These are phyloP conservation scores for Mus caroli DNA, from an alignment of 2,797 vertebrate genomes.

Conservation along the genomic window DNA sequence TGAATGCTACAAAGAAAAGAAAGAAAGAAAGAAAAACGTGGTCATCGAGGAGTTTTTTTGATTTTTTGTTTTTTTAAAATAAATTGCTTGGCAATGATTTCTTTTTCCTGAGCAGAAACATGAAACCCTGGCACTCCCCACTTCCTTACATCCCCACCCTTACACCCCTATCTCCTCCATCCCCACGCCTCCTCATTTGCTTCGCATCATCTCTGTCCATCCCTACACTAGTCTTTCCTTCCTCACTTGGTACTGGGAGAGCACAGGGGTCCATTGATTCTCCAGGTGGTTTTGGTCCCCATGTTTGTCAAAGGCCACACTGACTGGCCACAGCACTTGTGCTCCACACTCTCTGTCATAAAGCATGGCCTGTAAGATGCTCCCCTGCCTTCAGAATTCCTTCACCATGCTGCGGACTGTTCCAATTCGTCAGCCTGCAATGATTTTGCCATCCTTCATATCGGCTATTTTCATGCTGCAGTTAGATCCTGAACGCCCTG, in stretches of 20 bases:
- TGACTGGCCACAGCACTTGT: background rate
- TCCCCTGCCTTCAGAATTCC: conserved; percentile 86
- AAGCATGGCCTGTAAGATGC: conserved; percentile 90
- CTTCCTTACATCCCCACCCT: background rate
- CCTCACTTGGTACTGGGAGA: background rate
- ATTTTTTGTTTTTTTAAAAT: background rate
- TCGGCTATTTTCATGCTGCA: background rate
- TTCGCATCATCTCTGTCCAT: background rate
- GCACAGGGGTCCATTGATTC: background rate
- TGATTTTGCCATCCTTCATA: background rate
- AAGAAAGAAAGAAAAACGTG: background rate
- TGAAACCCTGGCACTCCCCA: background rate
- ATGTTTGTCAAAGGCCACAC: background rate
- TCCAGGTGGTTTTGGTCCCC: background rate
- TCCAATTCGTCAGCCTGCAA: conserved; percentile 62
- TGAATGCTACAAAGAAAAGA: background rate
- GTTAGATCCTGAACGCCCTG: background rate
- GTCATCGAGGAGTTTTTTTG: background rate
- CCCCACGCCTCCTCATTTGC: background rate
- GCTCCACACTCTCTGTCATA: conserved; percentile 88
- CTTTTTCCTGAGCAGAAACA: background rate
- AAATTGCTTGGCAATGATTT: background rate
- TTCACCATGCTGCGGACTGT: conserved; percentile 86
- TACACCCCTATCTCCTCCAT: background rate
- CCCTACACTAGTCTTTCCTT: rapidly evolving